Conservation (phyloP, 1,140 invertebrate species). For the Doryteuthis pealeii region DNA sequence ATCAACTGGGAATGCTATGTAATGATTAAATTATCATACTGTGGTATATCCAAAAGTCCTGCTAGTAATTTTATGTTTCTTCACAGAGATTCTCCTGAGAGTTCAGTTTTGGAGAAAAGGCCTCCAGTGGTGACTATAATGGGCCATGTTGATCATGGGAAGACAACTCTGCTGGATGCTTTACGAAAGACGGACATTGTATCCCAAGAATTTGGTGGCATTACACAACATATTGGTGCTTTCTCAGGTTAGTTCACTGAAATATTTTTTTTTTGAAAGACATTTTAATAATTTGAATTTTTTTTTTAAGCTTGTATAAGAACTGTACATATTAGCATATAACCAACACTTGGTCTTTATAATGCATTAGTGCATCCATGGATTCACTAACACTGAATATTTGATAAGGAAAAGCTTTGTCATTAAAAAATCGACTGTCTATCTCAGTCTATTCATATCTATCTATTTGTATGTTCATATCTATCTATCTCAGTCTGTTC, state of each 20-base stretch:
- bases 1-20: too few relatives aligned
- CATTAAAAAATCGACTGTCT: too few relatives aligned
- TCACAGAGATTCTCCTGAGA: conserved; percentile 67
- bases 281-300: not conserved
- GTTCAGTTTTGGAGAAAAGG: conserved; percentile 67
- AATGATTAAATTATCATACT: too few relatives aligned
- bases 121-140: conserved; percentile 96
- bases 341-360: too few relatives aligned
- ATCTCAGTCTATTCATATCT: too few relatives aligned
- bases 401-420: too few relatives aligned
- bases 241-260: conserved; percentile 71
- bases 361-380: too few relatives aligned
- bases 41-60: too few relatives aligned
- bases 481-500: too few relatives aligned
- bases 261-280: not conserved
- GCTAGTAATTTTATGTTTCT: not conserved
- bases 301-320: not conserved
- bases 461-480: too few relatives aligned
- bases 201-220: conserved; percentile 94
- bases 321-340: too few relatives aligned
- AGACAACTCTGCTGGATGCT: conserved; percentile 94
- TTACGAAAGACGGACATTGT: conserved; percentile 85
- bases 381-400: too few relatives aligned
- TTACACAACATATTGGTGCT: conserved; percentile 99
- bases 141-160: conserved; percentile 99